Evolutionary conservation across 2,113 vertebrate genomes (phyloP).

Genomic region (Corydoras sp.): DNA sequence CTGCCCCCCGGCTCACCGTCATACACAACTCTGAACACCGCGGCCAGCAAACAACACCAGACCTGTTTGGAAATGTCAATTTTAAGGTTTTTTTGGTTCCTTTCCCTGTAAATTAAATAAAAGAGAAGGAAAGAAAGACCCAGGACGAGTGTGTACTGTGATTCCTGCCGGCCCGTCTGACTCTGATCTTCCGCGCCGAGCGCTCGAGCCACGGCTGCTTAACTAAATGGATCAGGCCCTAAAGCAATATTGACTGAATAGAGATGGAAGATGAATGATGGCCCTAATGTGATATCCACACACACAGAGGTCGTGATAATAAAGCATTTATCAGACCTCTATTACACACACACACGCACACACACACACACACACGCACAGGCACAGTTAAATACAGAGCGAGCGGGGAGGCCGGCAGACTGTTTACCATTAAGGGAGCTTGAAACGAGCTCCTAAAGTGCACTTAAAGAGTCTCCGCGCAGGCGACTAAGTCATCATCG

Average conservation of each 20-base stretch:
- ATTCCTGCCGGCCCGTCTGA: background rate
- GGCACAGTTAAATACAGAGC: conserved; percentile 28
- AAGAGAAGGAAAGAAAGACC: background rate
- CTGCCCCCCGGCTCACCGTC: conserved; percentile 31
- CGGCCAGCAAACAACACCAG: background rate
- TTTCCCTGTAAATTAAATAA: background rate
- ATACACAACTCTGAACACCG: conserved; percentile 13
- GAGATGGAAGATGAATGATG: conserved; percentile 40
- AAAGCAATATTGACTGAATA: conserved; percentile 43
- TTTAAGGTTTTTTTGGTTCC: background rate
- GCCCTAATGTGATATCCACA: conserved; percentile 35
- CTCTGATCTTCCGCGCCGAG: conserved; percentile 12
- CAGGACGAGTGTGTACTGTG: background rate
- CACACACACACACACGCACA: background rate
- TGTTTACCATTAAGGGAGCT: conserved; percentile 22
- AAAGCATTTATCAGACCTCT: conserved; percentile 43
- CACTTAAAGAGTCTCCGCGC: conserved; percentile 1
- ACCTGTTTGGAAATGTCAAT: background rate
- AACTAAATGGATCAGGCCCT: conserved; percentile 37
- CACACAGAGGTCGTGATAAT: conserved; percentile 42
- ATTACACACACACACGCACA: conserved; percentile 30
- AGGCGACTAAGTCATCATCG: background rate
- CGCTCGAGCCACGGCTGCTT: conserved; percentile 13
- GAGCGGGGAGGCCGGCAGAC: conserved; percentile 25
- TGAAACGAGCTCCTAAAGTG: conserved; percentile 20